These are phyloP conservation scores for Macrosoma leucophasiata DNA, from an alignment of 2,888 invertebrate genomes.

Conservation along the genomic window DNA sequence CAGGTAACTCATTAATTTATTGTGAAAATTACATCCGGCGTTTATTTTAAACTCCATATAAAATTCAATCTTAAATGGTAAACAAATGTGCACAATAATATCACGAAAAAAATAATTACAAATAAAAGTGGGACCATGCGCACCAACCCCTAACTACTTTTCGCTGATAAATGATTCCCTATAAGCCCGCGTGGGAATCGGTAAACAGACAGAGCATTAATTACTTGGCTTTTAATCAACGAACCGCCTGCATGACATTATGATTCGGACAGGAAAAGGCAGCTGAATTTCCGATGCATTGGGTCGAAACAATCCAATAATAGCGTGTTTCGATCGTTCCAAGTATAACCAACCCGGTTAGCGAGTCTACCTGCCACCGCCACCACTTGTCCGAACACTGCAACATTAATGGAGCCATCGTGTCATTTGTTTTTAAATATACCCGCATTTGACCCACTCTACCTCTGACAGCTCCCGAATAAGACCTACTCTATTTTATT, in stretches of 20 bases:
- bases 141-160: background rate
- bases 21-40: too few relatives aligned
- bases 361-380: constrained; percentile 48
- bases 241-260: constrained; percentile 30
- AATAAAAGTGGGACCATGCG: too few relatives aligned
- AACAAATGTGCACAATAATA: too few relatives aligned
- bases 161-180: constrained; percentile 1
- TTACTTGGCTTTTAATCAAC: constrained; percentile 38
- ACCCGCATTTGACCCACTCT: constrained; percentile 53
- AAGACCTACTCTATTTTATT: constrained; percentile 38
- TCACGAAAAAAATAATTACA: too few relatives aligned
- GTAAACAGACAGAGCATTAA: constrained; percentile 30
- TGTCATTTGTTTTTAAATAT: constrained; percentile 65
- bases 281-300: constrained; percentile 47
- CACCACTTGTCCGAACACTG: too few relatives aligned
- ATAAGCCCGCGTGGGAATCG: constrained; percentile 28
- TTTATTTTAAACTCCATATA: too few relatives aligned
- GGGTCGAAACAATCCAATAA: constrained; percentile 59
- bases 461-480: constrained; percentile 48
- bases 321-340: constrained; percentile 65
- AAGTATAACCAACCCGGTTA: constrained; percentile 63
- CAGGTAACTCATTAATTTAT: too few relatives aligned
- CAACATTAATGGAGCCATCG: constrained; percentile 61
- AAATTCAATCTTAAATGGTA: too few relatives aligned
- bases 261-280: constrained; percentile 35